Evolutionary conservation across 2,888 invertebrate species (phyloP), one percentile per base, ranked within the genome.

Genomic region (Blastobasis adustella): DNA sequence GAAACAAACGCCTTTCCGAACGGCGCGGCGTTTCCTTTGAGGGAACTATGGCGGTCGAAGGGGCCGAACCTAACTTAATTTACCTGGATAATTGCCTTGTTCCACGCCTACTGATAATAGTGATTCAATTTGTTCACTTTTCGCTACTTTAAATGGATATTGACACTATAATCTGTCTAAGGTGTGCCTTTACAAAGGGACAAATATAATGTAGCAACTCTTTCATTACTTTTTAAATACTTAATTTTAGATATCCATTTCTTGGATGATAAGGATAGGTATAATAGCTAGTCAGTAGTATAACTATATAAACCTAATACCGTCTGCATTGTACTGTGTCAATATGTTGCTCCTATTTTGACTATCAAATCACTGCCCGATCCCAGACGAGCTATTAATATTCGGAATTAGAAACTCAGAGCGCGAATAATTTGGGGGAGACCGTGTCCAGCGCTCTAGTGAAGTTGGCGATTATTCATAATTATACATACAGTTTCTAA

Each of bases 1-100:
- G 75, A 85, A 88, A 86, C 86, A 86, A 82, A 85, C 84, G 83
- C 86, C 87, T 85, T 79, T 69, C 75, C 76, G 63, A 72, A 75
- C 71, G 77, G 70, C 73, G 73, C 61, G 73, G 65, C 69, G 77
- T 65, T 74, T 81, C 81, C 83, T 82, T 84, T 84, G 79, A 79
- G 71, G 76, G 72, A 77, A 79, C 78, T 76, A 76, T 73, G 73
- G 68, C 71, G 70, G 70, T 70, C 58, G 59, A 59, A 58, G 56
- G 54, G 67, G 69, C 58, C 61, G 60, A 58, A 58, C 71, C 73
- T 77, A 79, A 82, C 81, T 82, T 77, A 82, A 87, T 84, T 82
- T 85, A 77, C 82, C 79, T 76, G 70, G 76, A 79, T 86, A 84
- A 85, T 84, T 85, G 82, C 73, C 75, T 82, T 82, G 82, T 82